A percentile compares a stretch with the other conserved stretches of the same genome.
phyloP scores from a whole-genome alignment of 1,140 invertebrate species.

The Protaetia brevitarsis region DNA sequence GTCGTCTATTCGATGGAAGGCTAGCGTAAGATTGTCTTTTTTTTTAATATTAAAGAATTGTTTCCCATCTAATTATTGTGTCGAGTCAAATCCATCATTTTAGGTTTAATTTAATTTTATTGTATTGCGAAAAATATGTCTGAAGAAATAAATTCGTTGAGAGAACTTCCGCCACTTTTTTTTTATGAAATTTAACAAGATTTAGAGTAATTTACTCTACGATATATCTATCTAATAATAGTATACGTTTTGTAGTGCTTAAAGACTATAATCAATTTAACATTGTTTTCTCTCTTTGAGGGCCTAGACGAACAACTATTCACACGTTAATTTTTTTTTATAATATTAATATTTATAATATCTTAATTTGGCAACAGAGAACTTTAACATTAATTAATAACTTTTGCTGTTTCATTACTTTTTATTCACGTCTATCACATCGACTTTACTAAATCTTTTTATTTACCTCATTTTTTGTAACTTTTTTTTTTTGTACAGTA shows the following conservation, averaged over 20 bases:
- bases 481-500: neutral
- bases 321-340: neutral
- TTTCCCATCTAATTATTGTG: conserved; percentile 29
- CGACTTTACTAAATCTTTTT: conserved; percentile 2
- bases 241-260: conserved; percentile 23
- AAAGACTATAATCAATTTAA: conserved; percentile 7
- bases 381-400: conserved; percentile 22
- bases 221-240: conserved; percentile 42
- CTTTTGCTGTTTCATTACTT: neutral
- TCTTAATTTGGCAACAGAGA: conserved; percentile 16
- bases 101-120: conserved; percentile 23
- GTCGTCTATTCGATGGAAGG: conserved; percentile 27
- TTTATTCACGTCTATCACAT: conserved; percentile 17
- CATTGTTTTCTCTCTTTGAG: conserved; percentile 6
- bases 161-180: neutral
- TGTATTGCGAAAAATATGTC: conserved; percentile 17
- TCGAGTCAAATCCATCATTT: conserved; percentile 21
- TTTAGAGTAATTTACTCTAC: conserved; percentile 46
- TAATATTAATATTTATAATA: conserved; percentile 14
- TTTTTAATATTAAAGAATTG: conserved; percentile 29
- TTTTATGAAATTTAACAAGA: conserved; percentile 20
- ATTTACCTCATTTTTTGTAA: neutral
- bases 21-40: conserved; percentile 36
- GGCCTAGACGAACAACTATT: conserved; percentile 6
- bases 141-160: conserved; percentile 13